Percentiles rank a stretch among this genome's conserved stretches.
phyloP scores from a whole-genome alignment of 2,113 vertebrate species.

The Choloepus hoffmanni region DNA sequence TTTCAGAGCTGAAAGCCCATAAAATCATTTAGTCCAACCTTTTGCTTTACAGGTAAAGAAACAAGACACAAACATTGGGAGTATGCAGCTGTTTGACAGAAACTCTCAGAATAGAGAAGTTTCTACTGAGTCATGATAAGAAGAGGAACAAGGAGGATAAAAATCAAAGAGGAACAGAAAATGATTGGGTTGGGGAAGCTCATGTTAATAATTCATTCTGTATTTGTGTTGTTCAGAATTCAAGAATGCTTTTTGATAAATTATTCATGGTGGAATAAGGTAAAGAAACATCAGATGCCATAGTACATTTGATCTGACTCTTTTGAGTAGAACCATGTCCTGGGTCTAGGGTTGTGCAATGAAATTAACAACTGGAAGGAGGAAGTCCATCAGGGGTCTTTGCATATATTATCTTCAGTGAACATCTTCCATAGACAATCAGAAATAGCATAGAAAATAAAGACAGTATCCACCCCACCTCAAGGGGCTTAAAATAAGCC shows the following conservation, averaged over 20 bases:
- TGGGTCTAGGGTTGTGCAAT: background rate
- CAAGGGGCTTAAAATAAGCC: background rate
- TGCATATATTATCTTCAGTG: background rate
- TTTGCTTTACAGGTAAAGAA: background rate
- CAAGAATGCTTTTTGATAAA: constrained; percentile 79
- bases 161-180: constrained; percentile 45
- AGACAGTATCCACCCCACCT: background rate
- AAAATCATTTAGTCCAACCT: background rate
- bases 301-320: constrained; percentile 49
- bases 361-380: constrained; percentile 9
- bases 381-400: constrained; percentile 7
- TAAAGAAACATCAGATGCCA: constrained; percentile 66
- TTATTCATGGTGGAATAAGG: constrained; percentile 77
- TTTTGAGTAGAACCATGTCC: constrained; percentile 65
- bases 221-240: constrained; percentile 78
- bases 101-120: constrained; percentile 24
- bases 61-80: background rate
- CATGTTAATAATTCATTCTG: constrained; percentile 80
- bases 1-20: background rate
- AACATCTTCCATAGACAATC: background rate
- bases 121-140: constrained; percentile 58
- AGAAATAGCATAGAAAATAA: background rate
- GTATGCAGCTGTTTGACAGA: background rate
- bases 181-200: constrained; percentile 66
- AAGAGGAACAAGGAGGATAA: background rate